Conservation (phyloP, 2,797 vertebrate species). For the Sandelia bainsii region DNA sequence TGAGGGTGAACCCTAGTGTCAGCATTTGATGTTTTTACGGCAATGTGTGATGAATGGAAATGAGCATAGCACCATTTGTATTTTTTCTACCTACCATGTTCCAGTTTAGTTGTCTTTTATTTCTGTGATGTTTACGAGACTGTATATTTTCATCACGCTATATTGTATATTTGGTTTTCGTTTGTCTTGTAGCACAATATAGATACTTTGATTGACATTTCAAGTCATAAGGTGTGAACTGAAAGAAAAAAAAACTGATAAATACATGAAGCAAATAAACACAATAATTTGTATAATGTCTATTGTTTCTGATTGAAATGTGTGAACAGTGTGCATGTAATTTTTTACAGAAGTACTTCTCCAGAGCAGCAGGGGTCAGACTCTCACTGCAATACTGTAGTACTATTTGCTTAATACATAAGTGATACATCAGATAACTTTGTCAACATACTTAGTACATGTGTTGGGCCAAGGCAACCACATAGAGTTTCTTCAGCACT, state of each 20-base stretch:
- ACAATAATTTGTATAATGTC: slow-evolving; percentile 73
- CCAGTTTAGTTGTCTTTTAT: slow-evolving; percentile 41
- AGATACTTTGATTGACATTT: slow-evolving; percentile 68
- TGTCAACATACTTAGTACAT: too few relatives aligned
- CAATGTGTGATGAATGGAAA: slow-evolving; percentile 32
- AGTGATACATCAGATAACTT: background rate
- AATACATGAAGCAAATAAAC: slow-evolving; percentile 78
- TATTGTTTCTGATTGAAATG: slow-evolving; percentile 16
- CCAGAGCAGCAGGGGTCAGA: slow-evolving; percentile 43
- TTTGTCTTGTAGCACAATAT: slow-evolving; percentile 74
- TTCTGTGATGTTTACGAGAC: slow-evolving; percentile 60
- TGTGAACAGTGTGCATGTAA: too few relatives aligned
- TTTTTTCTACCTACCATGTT: slow-evolving; percentile 51
- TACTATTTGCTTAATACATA: background rate
- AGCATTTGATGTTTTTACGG: slow-evolving; percentile 27
- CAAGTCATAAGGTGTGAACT: slow-evolving; percentile 61
- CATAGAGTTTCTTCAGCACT: background rate
- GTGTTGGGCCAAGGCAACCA: background rate
- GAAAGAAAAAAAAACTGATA: slow-evolving; percentile 56
- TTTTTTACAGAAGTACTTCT: background rate
- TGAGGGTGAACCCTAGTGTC: slow-evolving; percentile 13
- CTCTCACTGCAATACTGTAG: background rate
- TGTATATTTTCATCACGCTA: slow-evolving; percentile 61
- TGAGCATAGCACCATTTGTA: slow-evolving; percentile 40
- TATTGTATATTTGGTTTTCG: slow-evolving; percentile 65